Conservation (phyloP, 1,140 invertebrate genomes). For the Formica exsecta region DNA sequence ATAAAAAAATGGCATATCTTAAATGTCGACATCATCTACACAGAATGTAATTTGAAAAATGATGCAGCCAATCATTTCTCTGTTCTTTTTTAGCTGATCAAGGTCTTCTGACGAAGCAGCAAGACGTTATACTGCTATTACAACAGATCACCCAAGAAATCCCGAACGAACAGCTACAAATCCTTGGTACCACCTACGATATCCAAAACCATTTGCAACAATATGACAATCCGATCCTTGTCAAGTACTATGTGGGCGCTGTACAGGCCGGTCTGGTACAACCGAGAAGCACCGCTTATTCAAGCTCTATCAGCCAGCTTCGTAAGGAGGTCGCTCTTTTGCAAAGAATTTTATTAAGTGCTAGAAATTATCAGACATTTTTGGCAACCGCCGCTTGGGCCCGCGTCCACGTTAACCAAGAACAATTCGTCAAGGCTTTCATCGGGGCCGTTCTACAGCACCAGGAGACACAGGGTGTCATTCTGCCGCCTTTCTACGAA, state of each 20-base stretch:
- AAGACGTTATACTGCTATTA: slow-evolving; percentile 89
- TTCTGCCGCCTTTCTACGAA: slow-evolving; percentile 86
- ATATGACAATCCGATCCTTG: slow-evolving; percentile 79
- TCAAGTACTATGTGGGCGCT: slow-evolving; percentile 78
- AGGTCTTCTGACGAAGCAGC: slow-evolving; percentile 88
- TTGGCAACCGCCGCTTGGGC: slow-evolving; percentile 85
- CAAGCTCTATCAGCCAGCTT: slow-evolving; percentile 77
- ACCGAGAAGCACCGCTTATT: slow-evolving; percentile 79
- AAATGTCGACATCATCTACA: background rate
- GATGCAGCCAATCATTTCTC: background rate
- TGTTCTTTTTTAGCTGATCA: slow-evolving; percentile 85
- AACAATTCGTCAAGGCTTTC: slow-evolving; percentile 84
- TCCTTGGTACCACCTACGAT: slow-evolving; percentile 80
- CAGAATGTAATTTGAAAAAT: background rate
- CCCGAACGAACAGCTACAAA: slow-evolving; percentile 80
- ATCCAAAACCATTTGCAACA: slow-evolving; percentile 76
- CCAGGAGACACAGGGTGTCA: slow-evolving; percentile 82
- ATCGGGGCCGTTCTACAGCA: slow-evolving; percentile 82
- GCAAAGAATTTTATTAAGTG: slow-evolving; percentile 85
- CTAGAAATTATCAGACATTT: slow-evolving; percentile 83
- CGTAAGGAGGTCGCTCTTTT: slow-evolving; percentile 82
- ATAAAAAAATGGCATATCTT: background rate
- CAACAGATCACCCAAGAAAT: slow-evolving; percentile 87
- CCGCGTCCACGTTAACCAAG: slow-evolving; percentile 84
- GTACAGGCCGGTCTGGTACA: slow-evolving; percentile 80